A percentile compares a stretch with the other conserved stretches of the same genome.
These are phyloP conservation scores for Apus apus DNA, from an alignment of 2,113 vertebrate genomes.

Conservation along the genomic window DNA sequence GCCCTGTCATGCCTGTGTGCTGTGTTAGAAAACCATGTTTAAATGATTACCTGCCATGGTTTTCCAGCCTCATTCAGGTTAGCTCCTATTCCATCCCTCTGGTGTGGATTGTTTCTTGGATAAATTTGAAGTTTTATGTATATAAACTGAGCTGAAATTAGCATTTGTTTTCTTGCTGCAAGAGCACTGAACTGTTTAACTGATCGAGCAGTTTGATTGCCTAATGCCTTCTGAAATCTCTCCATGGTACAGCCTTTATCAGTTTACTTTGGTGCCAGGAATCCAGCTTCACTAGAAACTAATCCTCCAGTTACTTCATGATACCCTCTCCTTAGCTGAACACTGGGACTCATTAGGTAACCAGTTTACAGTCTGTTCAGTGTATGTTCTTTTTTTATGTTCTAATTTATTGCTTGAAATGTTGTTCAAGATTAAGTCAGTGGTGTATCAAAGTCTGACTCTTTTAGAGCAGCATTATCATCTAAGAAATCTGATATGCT, in stretches of 20 bases:
- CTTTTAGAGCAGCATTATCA: background rate
- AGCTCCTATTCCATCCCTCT: background rate
- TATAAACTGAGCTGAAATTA: background rate
- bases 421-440: background rate
- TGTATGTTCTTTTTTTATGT: background rate
- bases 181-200: fast-evolving
- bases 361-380: background rate
- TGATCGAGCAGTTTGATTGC: background rate
- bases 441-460: background rate
- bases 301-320: background rate
- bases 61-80: background rate
- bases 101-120: background rate
- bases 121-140: background rate
- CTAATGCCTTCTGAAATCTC: background rate
- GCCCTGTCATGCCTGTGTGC: background rate
- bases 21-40: background rate
- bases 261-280: background rate
- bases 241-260: background rate
- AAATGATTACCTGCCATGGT: background rate
- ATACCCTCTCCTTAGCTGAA: background rate
- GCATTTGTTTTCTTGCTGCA: background rate
- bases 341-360: conserved; percentile 5
- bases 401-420: background rate
- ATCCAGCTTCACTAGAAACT: background rate
- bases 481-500: background rate